Conservation (phyloP, 2,888 invertebrate genomes). For the Zelleria hepariella region DNA sequence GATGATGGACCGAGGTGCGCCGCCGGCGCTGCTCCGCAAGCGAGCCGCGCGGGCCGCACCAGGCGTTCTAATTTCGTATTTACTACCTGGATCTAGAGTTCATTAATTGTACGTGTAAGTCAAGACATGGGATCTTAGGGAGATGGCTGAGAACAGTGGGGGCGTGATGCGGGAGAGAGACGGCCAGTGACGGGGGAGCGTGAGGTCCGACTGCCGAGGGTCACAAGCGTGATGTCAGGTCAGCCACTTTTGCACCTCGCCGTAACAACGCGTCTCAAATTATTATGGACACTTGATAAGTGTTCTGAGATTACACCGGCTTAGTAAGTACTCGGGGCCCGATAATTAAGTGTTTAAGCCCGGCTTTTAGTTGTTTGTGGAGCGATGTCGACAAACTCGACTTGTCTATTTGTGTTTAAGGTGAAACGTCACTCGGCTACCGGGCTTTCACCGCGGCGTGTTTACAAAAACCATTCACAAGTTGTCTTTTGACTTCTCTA, state of each 20-base stretch:
- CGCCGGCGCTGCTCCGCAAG: constrained; percentile 27
- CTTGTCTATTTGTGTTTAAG: constrained; percentile 27
- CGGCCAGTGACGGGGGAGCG: constrained; percentile 33
- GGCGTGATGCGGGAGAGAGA: constrained; percentile 66
- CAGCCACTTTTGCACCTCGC: constrained; percentile 74
- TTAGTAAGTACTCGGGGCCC: constrained; percentile 67
- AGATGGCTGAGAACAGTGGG: constrained; percentile 67
- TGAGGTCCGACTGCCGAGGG: constrained; percentile 49
- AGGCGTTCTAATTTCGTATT: constrained; percentile 55
- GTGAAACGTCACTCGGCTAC: constrained; percentile 34
- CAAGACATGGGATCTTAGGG: constrained; percentile 66
- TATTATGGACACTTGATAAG: constrained; percentile 73
- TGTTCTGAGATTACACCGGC: constrained; percentile 65
- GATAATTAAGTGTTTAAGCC: constrained; percentile 66
- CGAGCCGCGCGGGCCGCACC: constrained; percentile 18
- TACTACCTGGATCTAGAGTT: constrained; percentile 59
- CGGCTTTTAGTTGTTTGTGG: constrained; percentile 9
- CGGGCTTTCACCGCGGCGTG: constrained; percentile 34
- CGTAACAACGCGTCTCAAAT: constrained; percentile 73
- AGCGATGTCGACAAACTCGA: constrained; percentile 36
- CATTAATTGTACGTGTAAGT: constrained; percentile 58
- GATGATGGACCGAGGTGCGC: constrained; percentile 55
- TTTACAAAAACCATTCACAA: constrained; percentile 30
- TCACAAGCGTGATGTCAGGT: constrained; percentile 74
- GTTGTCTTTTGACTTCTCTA: constrained; percentile 2